These are phyloP conservation scores for Lutraria lutraria DNA, from an alignment of 2,888 invertebrate genomes.

Conservation along the genomic window DNA sequence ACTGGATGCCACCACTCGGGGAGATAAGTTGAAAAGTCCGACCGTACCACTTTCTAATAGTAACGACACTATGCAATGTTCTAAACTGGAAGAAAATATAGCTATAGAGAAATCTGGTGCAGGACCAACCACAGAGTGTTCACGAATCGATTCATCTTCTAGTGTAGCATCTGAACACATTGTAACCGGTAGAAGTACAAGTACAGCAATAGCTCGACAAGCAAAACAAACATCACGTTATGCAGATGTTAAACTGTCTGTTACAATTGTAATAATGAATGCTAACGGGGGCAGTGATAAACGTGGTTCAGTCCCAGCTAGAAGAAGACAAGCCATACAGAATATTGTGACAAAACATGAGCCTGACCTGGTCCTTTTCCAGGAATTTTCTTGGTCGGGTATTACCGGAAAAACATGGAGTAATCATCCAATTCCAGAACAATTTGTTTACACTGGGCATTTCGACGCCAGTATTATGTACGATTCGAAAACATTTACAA, in stretches of 20 bases:
- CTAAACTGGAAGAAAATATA: neutral
- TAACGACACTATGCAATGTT: neutral
- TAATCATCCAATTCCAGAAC: constrained; percentile 48
- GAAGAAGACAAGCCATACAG: constrained; percentile 52
- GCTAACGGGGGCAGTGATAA: constrained; percentile 43
- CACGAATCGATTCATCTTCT: neutral
- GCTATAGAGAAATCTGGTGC: neutral
- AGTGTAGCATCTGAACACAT: neutral
- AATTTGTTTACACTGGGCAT: constrained; percentile 50
- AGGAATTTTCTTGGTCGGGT: constrained; percentile 55
- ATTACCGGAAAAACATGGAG: constrained; percentile 54
- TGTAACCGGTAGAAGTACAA: constrained; percentile 19
- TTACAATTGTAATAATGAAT: constrained; percentile 58
- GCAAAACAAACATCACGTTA: neutral
- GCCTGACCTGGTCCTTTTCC: constrained; percentile 56
- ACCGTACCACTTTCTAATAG: neutral
- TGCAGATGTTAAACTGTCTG: neutral
- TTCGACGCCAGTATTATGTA: constrained; percentile 55
- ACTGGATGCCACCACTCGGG: neutral
- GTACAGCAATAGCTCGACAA: constrained; percentile 31
- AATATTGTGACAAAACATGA: constrained; percentile 35
- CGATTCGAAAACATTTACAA: constrained; percentile 19
- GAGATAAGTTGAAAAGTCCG: neutral
- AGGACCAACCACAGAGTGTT: neutral
- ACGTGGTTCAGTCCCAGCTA: constrained; percentile 31